phyloP scores from a whole-genome alignment of 1,140 invertebrate genomes.

The Pseudomyrmex concolor region DNA sequence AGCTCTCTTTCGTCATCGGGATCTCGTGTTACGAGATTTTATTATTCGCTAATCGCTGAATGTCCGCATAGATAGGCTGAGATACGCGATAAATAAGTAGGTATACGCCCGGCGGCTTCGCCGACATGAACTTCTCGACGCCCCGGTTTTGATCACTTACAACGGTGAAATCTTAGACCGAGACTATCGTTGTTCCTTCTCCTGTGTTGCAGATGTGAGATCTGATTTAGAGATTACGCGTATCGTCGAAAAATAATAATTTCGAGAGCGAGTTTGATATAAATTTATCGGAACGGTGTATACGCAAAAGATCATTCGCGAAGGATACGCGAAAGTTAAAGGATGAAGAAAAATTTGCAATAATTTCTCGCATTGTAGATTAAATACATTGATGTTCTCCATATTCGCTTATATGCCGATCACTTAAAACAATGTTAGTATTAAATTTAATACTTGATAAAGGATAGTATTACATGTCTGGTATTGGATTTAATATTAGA shows the following conservation, averaged over 20 bases:
- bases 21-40: conserved; percentile 66
- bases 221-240: not conserved
- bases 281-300: conserved; percentile 8
- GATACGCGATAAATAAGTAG: conserved; percentile 15
- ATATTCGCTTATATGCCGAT: not conserved
- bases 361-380: not conserved
- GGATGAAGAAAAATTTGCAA: not conserved
- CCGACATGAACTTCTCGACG: conserved; percentile 35
- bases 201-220: conserved; percentile 15
- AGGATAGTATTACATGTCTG: conserved; percentile 11
- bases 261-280: conserved; percentile 21
- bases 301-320: conserved; percentile 3
- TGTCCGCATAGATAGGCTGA: conserved; percentile 59
- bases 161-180: conserved; percentile 59
- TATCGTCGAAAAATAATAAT: conserved; percentile 16
- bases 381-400: not conserved
- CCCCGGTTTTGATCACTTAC: conserved; percentile 55
- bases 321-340: not conserved
- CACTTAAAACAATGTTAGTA: conserved; percentile 20
- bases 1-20: conserved; percentile 10
- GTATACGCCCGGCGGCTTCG: not conserved
- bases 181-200: conserved; percentile 48
- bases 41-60: conserved; percentile 75
- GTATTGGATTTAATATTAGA: conserved; percentile 33
- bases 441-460: conserved; percentile 25